A percentile compares a stretch with the other conserved stretches of the same genome.
phyloP scores from a whole-genome alignment of 2,888 invertebrate species.

The Ellobium chinense region DNA sequence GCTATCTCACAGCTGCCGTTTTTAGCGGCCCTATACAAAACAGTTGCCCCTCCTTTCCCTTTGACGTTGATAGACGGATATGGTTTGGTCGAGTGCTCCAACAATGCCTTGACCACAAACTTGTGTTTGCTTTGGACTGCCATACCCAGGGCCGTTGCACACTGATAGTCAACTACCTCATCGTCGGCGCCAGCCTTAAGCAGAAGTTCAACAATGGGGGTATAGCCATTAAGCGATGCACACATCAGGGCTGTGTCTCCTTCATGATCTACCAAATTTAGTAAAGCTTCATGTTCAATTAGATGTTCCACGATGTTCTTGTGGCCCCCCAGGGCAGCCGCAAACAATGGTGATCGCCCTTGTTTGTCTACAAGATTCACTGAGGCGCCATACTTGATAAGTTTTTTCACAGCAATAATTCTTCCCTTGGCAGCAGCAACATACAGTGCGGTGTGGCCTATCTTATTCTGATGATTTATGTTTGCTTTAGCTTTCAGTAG shows the following conservation, averaged over 20 bases:
- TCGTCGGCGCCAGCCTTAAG: neutral
- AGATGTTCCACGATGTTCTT: neutral
- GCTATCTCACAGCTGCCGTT: neutral
- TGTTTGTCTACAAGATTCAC: slow-evolving; percentile 42
- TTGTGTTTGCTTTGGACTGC: neutral
- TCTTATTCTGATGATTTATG: slow-evolving; percentile 58
- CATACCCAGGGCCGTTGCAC: neutral
- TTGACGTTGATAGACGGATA: neutral
- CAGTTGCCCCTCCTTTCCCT: neutral
- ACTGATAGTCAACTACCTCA: neutral
- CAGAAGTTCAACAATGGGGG: neutral
- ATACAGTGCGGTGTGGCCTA: slow-evolving; percentile 54
- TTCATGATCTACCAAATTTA: neutral
- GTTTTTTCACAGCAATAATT: slow-evolving; percentile 48
- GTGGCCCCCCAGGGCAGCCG: neutral
- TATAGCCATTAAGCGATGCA: neutral
- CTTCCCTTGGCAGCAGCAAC: slow-evolving; percentile 6
- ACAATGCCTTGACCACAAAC: neutral
- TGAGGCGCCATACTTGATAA: slow-evolving; percentile 59
- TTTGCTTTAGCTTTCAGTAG: slow-evolving; percentile 40
- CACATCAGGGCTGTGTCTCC: slow-evolving; percentile 12
- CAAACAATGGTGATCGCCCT: slow-evolving; percentile 15
- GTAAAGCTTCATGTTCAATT: neutral
- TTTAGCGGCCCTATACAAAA: neutral
- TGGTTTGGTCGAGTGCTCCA: neutral